Evolutionary conservation across 2,888 invertebrate species (phyloP).

Genomic region (Scaptomyza flava): DNA sequence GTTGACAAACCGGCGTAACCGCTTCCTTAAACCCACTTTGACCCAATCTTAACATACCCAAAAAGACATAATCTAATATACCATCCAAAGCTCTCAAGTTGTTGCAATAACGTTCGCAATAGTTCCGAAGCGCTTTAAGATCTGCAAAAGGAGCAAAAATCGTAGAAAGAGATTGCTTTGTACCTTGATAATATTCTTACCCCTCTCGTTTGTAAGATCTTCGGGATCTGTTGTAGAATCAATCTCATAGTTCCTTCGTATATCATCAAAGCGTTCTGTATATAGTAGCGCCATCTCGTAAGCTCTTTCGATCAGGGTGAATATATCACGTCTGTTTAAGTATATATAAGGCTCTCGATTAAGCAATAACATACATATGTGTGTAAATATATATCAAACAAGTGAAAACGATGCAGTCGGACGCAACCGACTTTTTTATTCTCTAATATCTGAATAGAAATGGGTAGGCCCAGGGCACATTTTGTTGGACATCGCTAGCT

Average conservation of each 20-base stretch:
- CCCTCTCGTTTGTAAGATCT: slow-evolving; percentile 87
- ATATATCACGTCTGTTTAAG: slow-evolving; percentile 85
- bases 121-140: slow-evolving; percentile 87
- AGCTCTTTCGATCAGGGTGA: slow-evolving; percentile 86
- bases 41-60: slow-evolving; percentile 90
- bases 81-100: slow-evolving; percentile 89
- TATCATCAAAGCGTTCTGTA: slow-evolving; percentile 87
- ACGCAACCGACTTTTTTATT: too few relatives aligned
- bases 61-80: slow-evolving; percentile 88
- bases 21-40: slow-evolving; percentile 89
- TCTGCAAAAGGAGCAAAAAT: slow-evolving; percentile 81
- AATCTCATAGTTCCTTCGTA: slow-evolving; percentile 89
- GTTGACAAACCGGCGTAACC: slow-evolving; percentile 89
- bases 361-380: too few relatives aligned
- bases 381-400: too few relatives aligned
- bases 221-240: slow-evolving; percentile 88
- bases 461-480: too few relatives aligned
- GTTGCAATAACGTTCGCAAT: slow-evolving; percentile 88
- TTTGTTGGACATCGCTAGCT: too few relatives aligned
- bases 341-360: neutral
- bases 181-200: slow-evolving; percentile 44
- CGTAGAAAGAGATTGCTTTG: neutral
- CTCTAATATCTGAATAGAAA: too few relatives aligned
- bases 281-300: slow-evolving; percentile 88
- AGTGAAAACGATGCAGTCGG: too few relatives aligned